A percentile compares a stretch with the other conserved stretches of the same genome.
phyloP scores from a whole-genome alignment of 2,113 vertebrate genomes.

The Pygoscelis antarcticus region DNA sequence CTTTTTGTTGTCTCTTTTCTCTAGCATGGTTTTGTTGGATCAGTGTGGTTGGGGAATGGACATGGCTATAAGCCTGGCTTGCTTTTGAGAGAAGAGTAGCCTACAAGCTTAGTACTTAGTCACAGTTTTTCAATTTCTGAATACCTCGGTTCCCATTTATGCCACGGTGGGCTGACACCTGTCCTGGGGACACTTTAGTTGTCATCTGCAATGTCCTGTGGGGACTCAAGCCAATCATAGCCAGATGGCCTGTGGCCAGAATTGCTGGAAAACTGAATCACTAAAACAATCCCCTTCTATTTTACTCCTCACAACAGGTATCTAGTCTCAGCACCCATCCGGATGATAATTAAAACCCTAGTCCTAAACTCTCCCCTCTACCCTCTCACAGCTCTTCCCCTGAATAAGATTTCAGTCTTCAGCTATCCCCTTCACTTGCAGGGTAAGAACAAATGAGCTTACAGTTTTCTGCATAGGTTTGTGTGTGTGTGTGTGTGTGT shows the following conservation, averaged over 20 bases:
- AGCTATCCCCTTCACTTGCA: neutral
- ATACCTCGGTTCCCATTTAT: neutral
- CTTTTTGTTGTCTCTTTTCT: neutral
- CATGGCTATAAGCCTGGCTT: neutral
- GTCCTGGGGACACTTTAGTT: conserved; percentile 22
- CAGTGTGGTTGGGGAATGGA: neutral
- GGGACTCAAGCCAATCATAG: neutral
- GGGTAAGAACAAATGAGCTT: neutral
- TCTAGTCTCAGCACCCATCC: neutral
- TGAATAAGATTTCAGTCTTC: neutral
- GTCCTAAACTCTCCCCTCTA: neutral
- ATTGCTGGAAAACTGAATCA: neutral
- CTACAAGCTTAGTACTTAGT: neutral
- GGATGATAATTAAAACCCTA: neutral
- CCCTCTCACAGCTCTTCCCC: neutral
- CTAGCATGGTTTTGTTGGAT: neutral
- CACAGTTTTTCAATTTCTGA: neutral
- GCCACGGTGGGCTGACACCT: conserved; percentile 22
- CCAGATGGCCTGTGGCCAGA: conserved; percentile 43
- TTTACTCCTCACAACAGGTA: conserved; percentile 1
- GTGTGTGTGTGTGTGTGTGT: neutral
- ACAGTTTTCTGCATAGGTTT: neutral
- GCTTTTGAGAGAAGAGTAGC: neutral
- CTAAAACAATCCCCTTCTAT: neutral
- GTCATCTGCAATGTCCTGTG: conserved; percentile 23